phyloP scores from a whole-genome alignment of 2,888 invertebrate species.

The Chloroclystis v-ata region DNA sequence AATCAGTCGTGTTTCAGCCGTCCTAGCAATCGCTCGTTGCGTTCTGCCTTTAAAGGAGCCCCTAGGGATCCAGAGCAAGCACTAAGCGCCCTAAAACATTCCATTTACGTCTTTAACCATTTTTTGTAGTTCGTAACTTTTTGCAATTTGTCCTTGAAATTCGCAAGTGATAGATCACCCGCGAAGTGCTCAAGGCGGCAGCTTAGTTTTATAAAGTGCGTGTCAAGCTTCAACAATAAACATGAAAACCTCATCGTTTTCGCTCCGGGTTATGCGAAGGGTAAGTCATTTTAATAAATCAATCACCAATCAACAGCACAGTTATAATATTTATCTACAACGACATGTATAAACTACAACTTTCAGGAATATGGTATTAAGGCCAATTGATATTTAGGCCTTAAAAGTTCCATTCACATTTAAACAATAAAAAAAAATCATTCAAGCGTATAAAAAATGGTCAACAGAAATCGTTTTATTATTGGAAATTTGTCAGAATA shows the following conservation, averaged over 20 bases:
- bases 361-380: background rate
- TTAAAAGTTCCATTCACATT: too few relatives aligned
- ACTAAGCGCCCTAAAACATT: background rate
- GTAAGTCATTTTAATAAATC: conserved; percentile 72
- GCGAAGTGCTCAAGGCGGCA: conserved; percentile 24
- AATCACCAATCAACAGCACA: background rate
- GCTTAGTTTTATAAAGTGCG: conserved; percentile 34
- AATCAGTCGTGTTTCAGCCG: conserved; percentile 73
- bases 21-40: conserved; percentile 61
- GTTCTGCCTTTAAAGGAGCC: conserved; percentile 25
- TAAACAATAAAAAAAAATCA: too few relatives aligned
- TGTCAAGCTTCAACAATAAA: conserved; percentile 57
- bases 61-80: background rate
- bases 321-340: too few relatives aligned
- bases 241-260: conserved; percentile 89
- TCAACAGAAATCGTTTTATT: too few relatives aligned
- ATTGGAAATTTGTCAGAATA: too few relatives aligned
- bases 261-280: conserved; percentile 87
- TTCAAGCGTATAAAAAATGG: too few relatives aligned
- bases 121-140: background rate
- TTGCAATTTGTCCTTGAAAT: conserved; percentile 22
- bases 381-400: too few relatives aligned
- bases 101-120: background rate
- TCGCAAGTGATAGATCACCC: conserved; percentile 30
- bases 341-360: background rate